Evolutionary conservation across 2,113 vertebrate genomes (phyloP).

Genomic region (Nansenia antarctica): DNA sequence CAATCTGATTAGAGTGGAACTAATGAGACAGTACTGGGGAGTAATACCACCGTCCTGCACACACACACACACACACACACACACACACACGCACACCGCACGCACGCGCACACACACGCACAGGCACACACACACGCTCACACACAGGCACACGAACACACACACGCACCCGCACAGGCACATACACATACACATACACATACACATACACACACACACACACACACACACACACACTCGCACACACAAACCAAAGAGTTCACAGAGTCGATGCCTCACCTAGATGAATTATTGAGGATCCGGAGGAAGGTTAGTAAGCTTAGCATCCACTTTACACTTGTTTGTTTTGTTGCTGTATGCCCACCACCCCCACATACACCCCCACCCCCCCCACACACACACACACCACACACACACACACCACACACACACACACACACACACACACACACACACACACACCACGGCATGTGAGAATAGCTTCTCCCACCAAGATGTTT

Average conservation of each 20-base stretch:
- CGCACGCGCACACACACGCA: slow-evolving; percentile 9
- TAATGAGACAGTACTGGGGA: slow-evolving; percentile 45
- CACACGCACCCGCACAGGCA: background rate
- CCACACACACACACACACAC: too few relatives aligned
- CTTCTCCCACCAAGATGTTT: background rate
- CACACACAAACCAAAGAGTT: background rate
- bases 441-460: slow-evolving; percentile 31
- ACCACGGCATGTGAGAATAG: slow-evolving; percentile 7
- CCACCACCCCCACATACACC: background rate
- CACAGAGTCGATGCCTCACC: slow-evolving; percentile 22
- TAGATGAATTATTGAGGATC: slow-evolving; percentile 53
- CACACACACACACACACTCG: slow-evolving; percentile 2
- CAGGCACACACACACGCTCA: slow-evolving; percentile 5
- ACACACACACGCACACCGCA: background rate
- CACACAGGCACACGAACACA: background rate
- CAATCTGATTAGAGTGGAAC: slow-evolving; percentile 54
- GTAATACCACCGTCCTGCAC: slow-evolving; percentile 3
- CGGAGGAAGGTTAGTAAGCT: slow-evolving; percentile 34
- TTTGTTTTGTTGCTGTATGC: slow-evolving; percentile 47
- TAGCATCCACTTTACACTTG: slow-evolving; percentile 44
- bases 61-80: slow-evolving; percentile 6
- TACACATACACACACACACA: background rate
- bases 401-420: background rate
- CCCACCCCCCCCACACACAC: too few relatives aligned
- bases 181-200: background rate